Conservation (phyloP, 2,888 invertebrate genomes). For the Ferdinandea cuprea region DNA sequence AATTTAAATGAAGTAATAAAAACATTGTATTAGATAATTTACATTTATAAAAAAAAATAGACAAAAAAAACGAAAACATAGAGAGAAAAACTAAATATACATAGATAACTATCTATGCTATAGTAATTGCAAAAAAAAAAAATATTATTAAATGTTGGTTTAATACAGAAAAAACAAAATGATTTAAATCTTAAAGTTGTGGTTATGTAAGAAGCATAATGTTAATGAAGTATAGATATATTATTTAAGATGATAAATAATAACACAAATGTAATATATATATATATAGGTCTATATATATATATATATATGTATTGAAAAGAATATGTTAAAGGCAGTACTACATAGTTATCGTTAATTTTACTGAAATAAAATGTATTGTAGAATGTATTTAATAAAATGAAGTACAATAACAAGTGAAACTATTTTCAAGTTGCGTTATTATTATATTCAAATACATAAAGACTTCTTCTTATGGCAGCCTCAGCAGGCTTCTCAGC, state of each 20-base stretch:
- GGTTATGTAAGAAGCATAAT: constrained; percentile 64
- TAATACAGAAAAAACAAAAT: constrained; percentile 28
- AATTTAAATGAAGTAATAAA: constrained; percentile 33
- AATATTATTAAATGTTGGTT: constrained; percentile 70
- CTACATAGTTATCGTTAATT: constrained; percentile 73
- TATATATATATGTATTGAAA: constrained; percentile 34
- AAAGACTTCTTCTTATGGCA: too few relatives aligned
- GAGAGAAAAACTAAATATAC: constrained; percentile 45
- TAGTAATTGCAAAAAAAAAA: constrained; percentile 59
- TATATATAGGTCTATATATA: constrained; percentile 31
- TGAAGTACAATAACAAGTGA: constrained; percentile 69
- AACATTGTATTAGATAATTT: constrained; percentile 56
- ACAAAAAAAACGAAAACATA: constrained; percentile 4
- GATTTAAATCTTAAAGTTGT: constrained; percentile 65
- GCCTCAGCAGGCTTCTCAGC: too few relatives aligned
- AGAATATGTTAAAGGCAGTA: constrained; percentile 66
- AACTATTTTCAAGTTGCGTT: constrained; percentile 26
- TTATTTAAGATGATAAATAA: constrained; percentile 62
- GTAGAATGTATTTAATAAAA: constrained; percentile 74
- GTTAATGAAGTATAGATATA: constrained; percentile 64
- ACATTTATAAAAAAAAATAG: constrained; percentile 50
- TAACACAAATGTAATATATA: constrained; percentile 30
- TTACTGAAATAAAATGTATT: constrained; percentile 72
- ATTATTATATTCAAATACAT: not conserved
- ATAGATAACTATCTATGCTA: constrained; percentile 62